These are phyloP conservation scores for Drosophila niveifrons DNA, from an alignment of 2,888 invertebrate genomes.

Conservation along the genomic window DNA sequence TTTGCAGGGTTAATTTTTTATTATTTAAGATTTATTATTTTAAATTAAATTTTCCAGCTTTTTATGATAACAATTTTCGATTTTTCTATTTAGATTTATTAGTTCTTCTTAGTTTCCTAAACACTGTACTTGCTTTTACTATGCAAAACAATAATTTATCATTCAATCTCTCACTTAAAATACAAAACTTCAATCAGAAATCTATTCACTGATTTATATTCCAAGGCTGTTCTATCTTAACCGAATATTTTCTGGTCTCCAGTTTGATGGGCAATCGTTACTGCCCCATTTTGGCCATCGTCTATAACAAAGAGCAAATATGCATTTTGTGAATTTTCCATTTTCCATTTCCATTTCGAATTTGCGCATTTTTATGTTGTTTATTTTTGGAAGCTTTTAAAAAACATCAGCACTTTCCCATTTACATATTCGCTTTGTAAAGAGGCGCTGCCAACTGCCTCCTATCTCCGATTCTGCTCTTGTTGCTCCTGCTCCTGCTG, in stretches of 20 bases:
- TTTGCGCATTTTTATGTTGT: constrained; percentile 78
- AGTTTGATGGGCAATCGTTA: constrained; percentile 11
- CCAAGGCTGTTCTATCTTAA: not conserved
- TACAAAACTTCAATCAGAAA: not conserved
- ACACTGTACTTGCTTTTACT: not conserved
- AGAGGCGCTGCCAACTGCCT: constrained; percentile 26
- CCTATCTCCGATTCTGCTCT: constrained; percentile 3
- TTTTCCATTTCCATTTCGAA: constrained; percentile 64
- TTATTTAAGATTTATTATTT: no score
- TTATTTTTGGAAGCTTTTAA: constrained; percentile 79
- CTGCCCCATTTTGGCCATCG: constrained; percentile 36
- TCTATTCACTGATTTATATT: not conserved
- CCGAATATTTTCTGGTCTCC: not conserved
- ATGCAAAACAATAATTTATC: not conserved
- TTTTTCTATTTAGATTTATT: not conserved
- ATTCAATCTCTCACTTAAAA: not conserved
- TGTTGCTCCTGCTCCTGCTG: not conserved
- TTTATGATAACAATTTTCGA: not conserved
- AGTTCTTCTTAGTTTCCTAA: no score
- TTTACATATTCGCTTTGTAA: constrained; percentile 80
- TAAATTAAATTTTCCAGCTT: no score
- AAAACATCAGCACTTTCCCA: constrained; percentile 79
- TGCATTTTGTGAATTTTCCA: constrained; percentile 73
- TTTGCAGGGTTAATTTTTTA: no score
- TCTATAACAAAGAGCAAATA: constrained; percentile 65